Conservation (phyloP, 2,888 invertebrate species). For the Proisotoma minuta region DNA sequence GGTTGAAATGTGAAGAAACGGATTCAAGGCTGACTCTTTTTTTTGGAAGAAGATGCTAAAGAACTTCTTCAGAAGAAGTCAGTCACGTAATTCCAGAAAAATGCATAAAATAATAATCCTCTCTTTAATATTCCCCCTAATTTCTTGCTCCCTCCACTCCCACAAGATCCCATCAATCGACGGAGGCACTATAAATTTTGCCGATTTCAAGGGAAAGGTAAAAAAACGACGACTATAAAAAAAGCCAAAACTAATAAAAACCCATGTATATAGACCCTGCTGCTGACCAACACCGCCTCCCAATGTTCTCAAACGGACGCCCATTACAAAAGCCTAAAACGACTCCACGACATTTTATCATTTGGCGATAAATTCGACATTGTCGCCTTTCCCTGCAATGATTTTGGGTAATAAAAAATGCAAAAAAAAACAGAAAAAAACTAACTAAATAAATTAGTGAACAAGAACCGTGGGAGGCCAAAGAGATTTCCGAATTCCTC, state of each 20-base stretch:
- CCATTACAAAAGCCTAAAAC: constrained; percentile 52
- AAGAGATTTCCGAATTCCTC: constrained; percentile 51
- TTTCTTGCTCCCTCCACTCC: constrained; percentile 28
- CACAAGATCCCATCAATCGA: constrained; percentile 46
- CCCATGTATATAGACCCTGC: constrained; percentile 12
- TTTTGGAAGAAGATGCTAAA: no score
- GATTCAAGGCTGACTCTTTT: no score
- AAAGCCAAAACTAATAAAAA: neutral
- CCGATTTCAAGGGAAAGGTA: constrained; percentile 46
- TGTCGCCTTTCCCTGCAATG: constrained; percentile 48
- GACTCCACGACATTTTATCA: constrained; percentile 51
- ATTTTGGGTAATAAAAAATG: no score
- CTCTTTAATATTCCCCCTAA: neutral
- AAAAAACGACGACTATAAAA: neutral
- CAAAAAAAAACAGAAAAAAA: no score
- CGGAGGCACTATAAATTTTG: constrained; percentile 43
- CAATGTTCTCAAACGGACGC: constrained; percentile 55
- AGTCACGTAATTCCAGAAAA: neutral
- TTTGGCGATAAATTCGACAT: constrained; percentile 51
- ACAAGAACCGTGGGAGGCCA: constrained; percentile 54
- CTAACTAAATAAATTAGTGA: no score
- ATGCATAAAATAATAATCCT: neutral
- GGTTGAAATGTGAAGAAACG: no score
- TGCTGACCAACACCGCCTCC: constrained; percentile 56
- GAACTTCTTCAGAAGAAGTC: no score